Evolutionary conservation across 2,888 invertebrate species (phyloP), one percentile per base, ranked within the genome.

Genomic region (Scaptomyza parva): DNA sequence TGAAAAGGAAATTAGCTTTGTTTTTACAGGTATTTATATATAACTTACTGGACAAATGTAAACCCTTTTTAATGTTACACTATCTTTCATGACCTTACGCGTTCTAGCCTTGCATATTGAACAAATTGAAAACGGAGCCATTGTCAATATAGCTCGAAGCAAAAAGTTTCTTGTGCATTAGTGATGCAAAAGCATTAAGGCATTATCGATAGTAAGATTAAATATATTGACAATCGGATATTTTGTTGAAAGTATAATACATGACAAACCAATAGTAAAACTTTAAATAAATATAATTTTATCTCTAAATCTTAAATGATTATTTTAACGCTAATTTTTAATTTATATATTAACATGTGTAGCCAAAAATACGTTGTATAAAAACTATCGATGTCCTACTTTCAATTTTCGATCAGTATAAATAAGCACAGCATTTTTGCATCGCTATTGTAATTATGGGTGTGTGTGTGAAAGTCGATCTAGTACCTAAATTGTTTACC

Each of bases 1-100:
- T 12, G 2, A 20, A 28, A 12, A 18, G 3, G 5, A 17, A 33
- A 35, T 24, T 12, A 1, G 7, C 33, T 51, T 37, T 1, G 8
- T 0, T 7, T 0, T 1, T 3, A 2, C 2, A 22, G 11, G 2
- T 6, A 11, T 4, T 7, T 3, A n/a, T 14, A 7, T n/a, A 5
- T 22, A 11, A 2, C 65, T 68, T 59, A 86, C 87, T 22, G 87
- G 87, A 24, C 81, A 79, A n/a, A 84, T 9, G 39, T 79, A 86
- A 1, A 68, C 61, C 4, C 53, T 22, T 39, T 72, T 57, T 0
- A 20, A 28, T 6, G 87, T 86, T 1, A n/a, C 7, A 1, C 26
- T 40, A 55, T 84, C 64, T 7, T 22, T 63, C 1, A 68, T 50
- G 18, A 83, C 22, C 11, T 83, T 79, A 0, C 77, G 59, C 3